A percentile compares a stretch with the other conserved stretches of the same genome.
Evolutionary conservation across 2,888 invertebrate species (phyloP).

Genomic region (Cheilosia soror): DNA sequence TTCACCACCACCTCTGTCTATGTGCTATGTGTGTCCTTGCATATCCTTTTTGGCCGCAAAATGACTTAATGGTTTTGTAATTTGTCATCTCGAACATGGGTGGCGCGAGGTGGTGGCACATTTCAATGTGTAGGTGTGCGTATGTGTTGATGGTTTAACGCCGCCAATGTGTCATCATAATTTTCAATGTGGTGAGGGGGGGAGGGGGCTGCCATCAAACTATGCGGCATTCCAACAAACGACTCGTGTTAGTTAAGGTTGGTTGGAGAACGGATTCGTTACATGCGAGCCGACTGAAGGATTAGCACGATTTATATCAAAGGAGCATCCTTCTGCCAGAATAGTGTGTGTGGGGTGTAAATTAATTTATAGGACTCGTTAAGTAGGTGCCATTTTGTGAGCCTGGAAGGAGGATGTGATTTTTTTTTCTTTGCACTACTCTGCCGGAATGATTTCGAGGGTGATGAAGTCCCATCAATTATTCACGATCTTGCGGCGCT

Average conservation of each 20-base stretch:
- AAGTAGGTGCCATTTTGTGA: constrained; percentile 68
- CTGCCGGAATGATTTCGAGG: constrained; percentile 39
- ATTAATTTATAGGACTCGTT: constrained; percentile 74
- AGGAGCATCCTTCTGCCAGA: constrained; percentile 29
- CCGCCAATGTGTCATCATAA: constrained; percentile 74
- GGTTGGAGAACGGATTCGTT: constrained; percentile 26
- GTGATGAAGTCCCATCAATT: constrained; percentile 62
- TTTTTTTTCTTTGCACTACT: constrained; percentile 22
- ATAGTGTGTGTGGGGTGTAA: constrained; percentile 18
- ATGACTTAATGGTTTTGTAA: constrained; percentile 76
- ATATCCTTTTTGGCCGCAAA: constrained; percentile 71
- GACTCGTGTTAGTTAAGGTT: constrained; percentile 35
- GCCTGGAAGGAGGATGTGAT: constrained; percentile 46
- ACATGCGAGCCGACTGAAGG: constrained; percentile 55
- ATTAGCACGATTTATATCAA: constrained; percentile 66
- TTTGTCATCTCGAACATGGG: constrained; percentile 73
- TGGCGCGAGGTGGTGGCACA: constrained; percentile 21
- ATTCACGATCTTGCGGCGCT: constrained; percentile 37
- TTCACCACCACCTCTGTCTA: constrained; percentile 4
- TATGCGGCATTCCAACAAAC: constrained; percentile 43
- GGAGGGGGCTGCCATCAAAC: constrained; percentile 14
- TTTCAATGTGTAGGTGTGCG: constrained; percentile 22
- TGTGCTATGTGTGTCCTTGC: constrained; percentile 47
- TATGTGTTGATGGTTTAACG: constrained; percentile 64
- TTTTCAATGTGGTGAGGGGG: constrained; percentile 13